These are phyloP conservation scores for Dynastes grantii DNA, from an alignment of 2,888 invertebrate genomes.

Conservation along the genomic window DNA sequence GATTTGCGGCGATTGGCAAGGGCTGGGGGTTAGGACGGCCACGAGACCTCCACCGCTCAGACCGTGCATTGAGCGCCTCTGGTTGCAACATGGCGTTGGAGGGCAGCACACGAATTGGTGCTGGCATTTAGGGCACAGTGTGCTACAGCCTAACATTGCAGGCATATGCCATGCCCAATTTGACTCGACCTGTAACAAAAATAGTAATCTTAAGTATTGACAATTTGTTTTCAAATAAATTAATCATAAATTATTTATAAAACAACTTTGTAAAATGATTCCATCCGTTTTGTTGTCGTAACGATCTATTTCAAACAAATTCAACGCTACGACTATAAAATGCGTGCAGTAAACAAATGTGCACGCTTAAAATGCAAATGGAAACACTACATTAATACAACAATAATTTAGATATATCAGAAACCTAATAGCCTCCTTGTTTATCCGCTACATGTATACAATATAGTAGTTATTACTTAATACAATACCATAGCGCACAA, in stretches of 20 bases:
- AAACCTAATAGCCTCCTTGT: constrained; percentile 7
- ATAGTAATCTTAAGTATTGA: not conserved
- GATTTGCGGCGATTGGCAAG: constrained; percentile 65
- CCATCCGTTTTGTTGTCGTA: constrained; percentile 16
- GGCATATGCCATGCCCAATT: constrained; percentile 67
- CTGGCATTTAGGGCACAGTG: constrained; percentile 80
- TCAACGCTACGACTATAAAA: not conserved
- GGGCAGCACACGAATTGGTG: constrained; percentile 74
- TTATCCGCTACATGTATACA: not conserved
- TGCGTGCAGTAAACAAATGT: not conserved
- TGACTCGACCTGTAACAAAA: constrained; percentile 62
- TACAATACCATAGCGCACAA: not conserved
- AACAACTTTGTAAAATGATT: not conserved
- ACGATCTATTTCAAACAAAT: constrained; percentile 12
- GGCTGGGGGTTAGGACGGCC: constrained; percentile 53
- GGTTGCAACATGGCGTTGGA: constrained; percentile 62
- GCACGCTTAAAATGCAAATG: constrained; percentile 1
- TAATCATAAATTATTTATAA: not conserved
- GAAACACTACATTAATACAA: not conserved
- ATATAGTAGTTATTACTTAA: not conserved
- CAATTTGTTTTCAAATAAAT: not conserved
- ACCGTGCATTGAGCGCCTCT: constrained; percentile 63
- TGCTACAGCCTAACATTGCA: constrained; percentile 74
- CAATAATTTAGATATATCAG: constrained; percentile 1
- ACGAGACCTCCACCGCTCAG: constrained; percentile 66